Conservation (phyloP, 2,888 invertebrate genomes). For the Sarcophaga variegata region DNA sequence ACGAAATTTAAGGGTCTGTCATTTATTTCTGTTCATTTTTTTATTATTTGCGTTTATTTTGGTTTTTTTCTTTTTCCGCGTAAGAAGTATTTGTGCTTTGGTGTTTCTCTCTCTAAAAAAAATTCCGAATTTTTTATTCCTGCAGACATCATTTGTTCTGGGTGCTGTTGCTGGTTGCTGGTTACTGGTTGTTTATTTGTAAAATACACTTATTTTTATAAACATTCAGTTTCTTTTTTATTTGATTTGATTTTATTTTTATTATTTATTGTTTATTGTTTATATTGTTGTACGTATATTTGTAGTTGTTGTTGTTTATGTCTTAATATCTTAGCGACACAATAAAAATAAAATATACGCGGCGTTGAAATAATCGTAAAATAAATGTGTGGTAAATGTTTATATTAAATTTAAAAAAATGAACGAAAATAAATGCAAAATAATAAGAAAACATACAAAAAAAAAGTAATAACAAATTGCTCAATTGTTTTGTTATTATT, state of each 20-base stretch:
- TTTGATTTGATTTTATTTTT: conserved; percentile 10
- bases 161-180: not conserved
- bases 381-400: conserved; percentile 69
- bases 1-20: not conserved
- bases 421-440: conserved; percentile 18
- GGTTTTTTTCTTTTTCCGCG: not conserved
- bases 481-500: conserved; percentile 59
- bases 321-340: conserved; percentile 68
- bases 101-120: conserved; percentile 29
- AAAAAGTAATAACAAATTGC: conserved; percentile 52
- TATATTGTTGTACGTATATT: too few relatives aligned
- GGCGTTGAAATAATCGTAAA: conserved; percentile 69
- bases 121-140: conserved; percentile 25
- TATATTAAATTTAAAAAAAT: conserved; percentile 47
- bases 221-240: conserved; percentile 24
- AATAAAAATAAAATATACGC: conserved; percentile 59
- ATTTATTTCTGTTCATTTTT: not conserved
- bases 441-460: not conserved
- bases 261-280: conserved; percentile 22
- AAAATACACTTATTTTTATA: conserved; percentile 44
- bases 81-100: not conserved
- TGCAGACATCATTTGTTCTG: not conserved
- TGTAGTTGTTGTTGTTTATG: conserved; percentile 58
- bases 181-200: conserved; percentile 42
- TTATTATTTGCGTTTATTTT: conserved; percentile 1